Evolutionary conservation across 2,797 vertebrate species (phyloP).

Genomic region (Iguana delicatissima): DNA sequence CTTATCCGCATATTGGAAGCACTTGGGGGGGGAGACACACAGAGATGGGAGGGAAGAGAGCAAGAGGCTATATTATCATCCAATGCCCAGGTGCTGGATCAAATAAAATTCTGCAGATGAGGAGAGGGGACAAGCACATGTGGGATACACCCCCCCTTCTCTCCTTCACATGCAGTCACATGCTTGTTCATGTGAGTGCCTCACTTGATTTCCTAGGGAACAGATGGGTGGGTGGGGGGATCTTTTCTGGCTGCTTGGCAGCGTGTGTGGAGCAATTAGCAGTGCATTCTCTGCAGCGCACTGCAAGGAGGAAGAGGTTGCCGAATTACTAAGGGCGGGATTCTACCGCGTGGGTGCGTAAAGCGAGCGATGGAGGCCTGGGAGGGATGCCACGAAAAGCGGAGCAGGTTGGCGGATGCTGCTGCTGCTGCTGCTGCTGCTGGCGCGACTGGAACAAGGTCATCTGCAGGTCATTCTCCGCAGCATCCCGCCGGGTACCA

Average conservation of each 20-base stretch:
- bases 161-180: background rate
- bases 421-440: background rate
- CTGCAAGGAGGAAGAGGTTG: background rate
- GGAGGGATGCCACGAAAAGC: constrained; percentile 19
- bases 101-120: background rate
- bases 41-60: background rate
- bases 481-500: constrained; percentile 47
- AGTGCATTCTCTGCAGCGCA: background rate
- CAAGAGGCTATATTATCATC: background rate
- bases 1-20: background rate
- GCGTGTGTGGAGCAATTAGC: background rate
- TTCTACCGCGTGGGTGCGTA: background rate
- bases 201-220: background rate
- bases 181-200: background rate
- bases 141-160: background rate
- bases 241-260: background rate
- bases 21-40: too few species aligned
- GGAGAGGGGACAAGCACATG: background rate
- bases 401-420: constrained; percentile 14
- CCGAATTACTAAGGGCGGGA: constrained; percentile 28
- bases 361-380: constrained; percentile 32
- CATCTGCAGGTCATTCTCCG: constrained; percentile 67
- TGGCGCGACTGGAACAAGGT: constrained; percentile 62
- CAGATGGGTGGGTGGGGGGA: too few species aligned
- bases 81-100: background rate